phyloP scores from a whole-genome alignment of 23 tunicate species.

The Oikopleura vanhoeffeni region DNA sequence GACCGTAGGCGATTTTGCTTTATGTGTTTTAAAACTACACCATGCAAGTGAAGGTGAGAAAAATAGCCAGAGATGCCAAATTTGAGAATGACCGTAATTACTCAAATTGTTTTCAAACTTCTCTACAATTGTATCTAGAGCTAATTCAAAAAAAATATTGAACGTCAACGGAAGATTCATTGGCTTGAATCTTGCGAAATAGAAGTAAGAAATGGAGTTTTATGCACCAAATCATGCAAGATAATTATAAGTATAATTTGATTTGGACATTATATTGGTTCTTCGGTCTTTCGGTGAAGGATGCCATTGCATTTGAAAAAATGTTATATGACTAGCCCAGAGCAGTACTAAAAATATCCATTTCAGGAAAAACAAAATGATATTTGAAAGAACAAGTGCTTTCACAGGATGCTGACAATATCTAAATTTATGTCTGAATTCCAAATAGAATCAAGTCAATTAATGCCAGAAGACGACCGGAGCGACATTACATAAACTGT shows the following conservation, averaged over 20 bases:
- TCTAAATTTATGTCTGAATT: too few relatives aligned
- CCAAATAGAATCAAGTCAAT: too few relatives aligned
- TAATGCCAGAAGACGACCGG: too few relatives aligned
- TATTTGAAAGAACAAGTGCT: background rate
- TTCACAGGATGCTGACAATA: too few relatives aligned
- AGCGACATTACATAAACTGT: too few relatives aligned
- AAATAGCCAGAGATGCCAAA: too few relatives aligned
- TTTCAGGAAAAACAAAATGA: background rate
- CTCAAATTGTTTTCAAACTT: too few relatives aligned
- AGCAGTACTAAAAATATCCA: background rate
- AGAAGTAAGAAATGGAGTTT: background rate
- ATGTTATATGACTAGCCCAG: background rate
- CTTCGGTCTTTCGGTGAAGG: background rate
- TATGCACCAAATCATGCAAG: background rate
- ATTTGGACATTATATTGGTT: background rate
- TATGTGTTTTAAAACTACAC: too few relatives aligned
- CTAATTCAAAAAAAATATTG: background rate
- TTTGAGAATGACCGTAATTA: too few relatives aligned
- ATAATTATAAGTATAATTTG: background rate
- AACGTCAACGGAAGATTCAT: background rate
- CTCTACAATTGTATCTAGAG: background rate
- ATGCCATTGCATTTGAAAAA: background rate
- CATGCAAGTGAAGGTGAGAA: too few relatives aligned
- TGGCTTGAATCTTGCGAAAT: background rate
- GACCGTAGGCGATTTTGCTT: too few relatives aligned